Conservation (phyloP, 1,140 invertebrate species). For the Bombus soroeensis region DNA sequence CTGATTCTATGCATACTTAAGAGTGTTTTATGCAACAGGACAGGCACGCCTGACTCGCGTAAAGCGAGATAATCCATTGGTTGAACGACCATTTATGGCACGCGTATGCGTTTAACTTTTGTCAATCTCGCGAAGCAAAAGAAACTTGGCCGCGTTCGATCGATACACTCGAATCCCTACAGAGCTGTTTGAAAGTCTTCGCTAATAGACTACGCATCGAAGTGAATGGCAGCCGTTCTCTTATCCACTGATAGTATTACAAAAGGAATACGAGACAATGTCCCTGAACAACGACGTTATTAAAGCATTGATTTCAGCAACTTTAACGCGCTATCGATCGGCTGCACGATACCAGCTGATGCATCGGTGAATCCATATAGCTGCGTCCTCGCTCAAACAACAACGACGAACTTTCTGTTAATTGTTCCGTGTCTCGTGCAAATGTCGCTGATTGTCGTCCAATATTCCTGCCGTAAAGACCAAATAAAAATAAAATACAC, state of each 20-base stretch:
- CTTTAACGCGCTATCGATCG: constrained; percentile 27
- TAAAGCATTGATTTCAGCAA: constrained; percentile 8
- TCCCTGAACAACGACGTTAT: neutral
- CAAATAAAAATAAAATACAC: too few species aligned
- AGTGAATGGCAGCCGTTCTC: neutral
- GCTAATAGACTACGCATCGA: neutral
- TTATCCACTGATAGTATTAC: neutral
- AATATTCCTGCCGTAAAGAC: too few species aligned
- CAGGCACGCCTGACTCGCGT: neutral
- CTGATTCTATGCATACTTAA: constrained; percentile 56
- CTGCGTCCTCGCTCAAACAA: too few species aligned
- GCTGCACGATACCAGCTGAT: neutral
- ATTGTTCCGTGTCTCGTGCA: too few species aligned
- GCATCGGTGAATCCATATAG: neutral
- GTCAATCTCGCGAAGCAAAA: neutral
- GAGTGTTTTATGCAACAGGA: constrained; percentile 48
- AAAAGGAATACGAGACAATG: constrained; percentile 1
- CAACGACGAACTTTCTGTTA: too few species aligned
- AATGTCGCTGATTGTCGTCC: too few species aligned
- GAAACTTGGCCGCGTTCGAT: neutral
- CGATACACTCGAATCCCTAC: neutral
- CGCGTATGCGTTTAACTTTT: constrained; percentile 6
- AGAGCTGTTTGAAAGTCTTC: neutral
- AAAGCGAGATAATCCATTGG: neutral
- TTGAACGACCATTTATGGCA: constrained; percentile 23